Evolutionary conservation across 2,113 vertebrate species (phyloP).

Genomic region (Brienomyrus brachyistius): DNA sequence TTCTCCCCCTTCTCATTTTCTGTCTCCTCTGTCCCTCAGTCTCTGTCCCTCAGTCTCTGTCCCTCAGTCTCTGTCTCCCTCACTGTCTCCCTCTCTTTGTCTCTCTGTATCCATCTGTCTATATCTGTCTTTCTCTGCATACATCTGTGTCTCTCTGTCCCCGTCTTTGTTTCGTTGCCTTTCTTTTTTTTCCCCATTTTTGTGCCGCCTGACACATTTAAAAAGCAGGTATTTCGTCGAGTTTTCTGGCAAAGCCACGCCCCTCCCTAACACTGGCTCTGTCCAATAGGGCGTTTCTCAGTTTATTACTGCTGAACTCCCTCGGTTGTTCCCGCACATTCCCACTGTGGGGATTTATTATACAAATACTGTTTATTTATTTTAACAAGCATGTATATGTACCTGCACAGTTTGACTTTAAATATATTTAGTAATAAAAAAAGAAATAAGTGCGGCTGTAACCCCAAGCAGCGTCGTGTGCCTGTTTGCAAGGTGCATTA

Average conservation of each 20-base stretch:
- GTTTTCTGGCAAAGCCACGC: fast-evolving
- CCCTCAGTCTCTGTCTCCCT: no score
- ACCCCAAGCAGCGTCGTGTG: not conserved
- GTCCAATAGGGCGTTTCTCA: not conserved
- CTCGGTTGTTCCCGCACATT: not conserved
- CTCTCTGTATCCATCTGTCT: not conserved
- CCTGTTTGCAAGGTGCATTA: not conserved
- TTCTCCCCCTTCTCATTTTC: no score
- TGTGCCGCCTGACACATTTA: not conserved
- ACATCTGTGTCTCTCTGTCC: constrained; percentile 31
- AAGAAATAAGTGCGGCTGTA: not conserved
- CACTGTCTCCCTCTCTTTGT: constrained; percentile 21
- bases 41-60: no score
- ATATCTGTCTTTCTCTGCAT: no score
- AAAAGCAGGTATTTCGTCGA: not conserved
- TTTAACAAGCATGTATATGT: not conserved
- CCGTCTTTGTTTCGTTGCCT: constrained; percentile 38
- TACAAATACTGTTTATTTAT: not conserved
- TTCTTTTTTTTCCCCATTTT: constrained; percentile 33
- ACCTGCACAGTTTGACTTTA: not conserved
- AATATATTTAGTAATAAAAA: not conserved
- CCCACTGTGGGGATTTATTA: not conserved
- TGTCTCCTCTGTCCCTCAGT: no score
- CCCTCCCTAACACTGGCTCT: not conserved
- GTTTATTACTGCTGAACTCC: constrained; percentile 3